phyloP scores from a whole-genome alignment of 2,888 invertebrate genomes.

The Volucella zonaria region DNA sequence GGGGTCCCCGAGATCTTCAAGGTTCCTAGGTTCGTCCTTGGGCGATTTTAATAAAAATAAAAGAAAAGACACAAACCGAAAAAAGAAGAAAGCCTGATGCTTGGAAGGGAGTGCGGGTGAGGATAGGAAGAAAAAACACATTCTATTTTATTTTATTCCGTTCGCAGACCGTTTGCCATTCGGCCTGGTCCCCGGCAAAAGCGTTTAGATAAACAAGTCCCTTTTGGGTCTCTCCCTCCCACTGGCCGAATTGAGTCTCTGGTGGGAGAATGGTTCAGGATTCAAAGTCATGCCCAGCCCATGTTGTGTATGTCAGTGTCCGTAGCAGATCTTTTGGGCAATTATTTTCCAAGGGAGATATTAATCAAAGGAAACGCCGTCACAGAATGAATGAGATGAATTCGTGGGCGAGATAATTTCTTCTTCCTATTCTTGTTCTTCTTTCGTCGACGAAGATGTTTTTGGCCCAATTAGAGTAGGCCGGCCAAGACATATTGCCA shows the following conservation, averaged over 20 bases:
- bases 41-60: constrained; percentile 62
- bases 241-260: constrained; percentile 3
- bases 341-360: constrained; percentile 70
- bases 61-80: neutral
- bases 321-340: constrained; percentile 70
- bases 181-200: constrained; percentile 15
- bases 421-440: neutral
- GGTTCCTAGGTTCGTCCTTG: constrained; percentile 26
- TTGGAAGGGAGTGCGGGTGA: neutral
- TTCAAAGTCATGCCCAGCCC: constrained; percentile 65
- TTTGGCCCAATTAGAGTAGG: constrained; percentile 49
- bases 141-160: constrained; percentile 63
- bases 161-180: constrained; percentile 13
- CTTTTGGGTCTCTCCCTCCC: constrained; percentile 8
- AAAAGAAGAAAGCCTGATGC: neutral
- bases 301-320: constrained; percentile 64
- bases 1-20: no score
- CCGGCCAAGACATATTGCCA: constrained; percentile 47
- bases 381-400: constrained; percentile 62
- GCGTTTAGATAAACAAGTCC: constrained; percentile 63
- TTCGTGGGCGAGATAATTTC: constrained; percentile 60
- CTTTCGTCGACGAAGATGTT: constrained; percentile 14
- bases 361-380: constrained; percentile 68
- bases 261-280: neutral
- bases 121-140: constrained; percentile 33